Evolutionary conservation across 2,888 invertebrate genomes (phyloP), one percentile per base, ranked within the genome.

Genomic region (Callinectes sapidus): DNA sequence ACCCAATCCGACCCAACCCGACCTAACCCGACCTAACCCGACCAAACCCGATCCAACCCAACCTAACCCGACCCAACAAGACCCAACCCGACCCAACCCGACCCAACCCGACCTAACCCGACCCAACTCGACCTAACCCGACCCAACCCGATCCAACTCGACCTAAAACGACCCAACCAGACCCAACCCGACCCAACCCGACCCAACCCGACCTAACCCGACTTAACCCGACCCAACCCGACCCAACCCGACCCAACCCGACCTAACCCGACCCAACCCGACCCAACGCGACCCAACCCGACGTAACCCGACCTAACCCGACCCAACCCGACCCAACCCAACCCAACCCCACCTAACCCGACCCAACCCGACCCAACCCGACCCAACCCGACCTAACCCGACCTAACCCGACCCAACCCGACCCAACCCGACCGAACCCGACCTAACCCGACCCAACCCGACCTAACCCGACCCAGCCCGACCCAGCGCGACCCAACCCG

Each of bases 101-200:
- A 81, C 81, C 18, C n/a, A 81, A 81, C 81, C 81, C n/a, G 13
- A 81, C 81, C 81, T 86, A 86, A 86, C 86, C 86, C n/a, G n/a
- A 81, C 81, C 81, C n/a, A 81, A 81, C 81, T n/a, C n/a, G n/a
- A 81, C 81, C 81, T 81, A 81, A 81, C 81, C 81, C n/a, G 1
- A 81, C 81, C 18, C n/a, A 81, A 81, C 81, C 86, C 18, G 2
- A 81, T n/a, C 81, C n/a, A 81, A 81, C 81, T n/a, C 10, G 1
- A 81, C 81, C 81, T 81, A 81, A 81, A 8, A 8, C n/a, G 13
- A 81, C 81, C 81, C 39, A 86, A 86, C 86, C 86, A 14, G 1
- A 81, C 81, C 18, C n/a, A 81, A 81, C 81, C 81, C n/a, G n/a
- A 81, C 81, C 81, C n/a, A 81, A 81, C 81, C 81, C n/a, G n/a